Base-by-base conservation (phyloP, 1,140 invertebrate genomes). In the Pseudoatta argentina region DNA sequence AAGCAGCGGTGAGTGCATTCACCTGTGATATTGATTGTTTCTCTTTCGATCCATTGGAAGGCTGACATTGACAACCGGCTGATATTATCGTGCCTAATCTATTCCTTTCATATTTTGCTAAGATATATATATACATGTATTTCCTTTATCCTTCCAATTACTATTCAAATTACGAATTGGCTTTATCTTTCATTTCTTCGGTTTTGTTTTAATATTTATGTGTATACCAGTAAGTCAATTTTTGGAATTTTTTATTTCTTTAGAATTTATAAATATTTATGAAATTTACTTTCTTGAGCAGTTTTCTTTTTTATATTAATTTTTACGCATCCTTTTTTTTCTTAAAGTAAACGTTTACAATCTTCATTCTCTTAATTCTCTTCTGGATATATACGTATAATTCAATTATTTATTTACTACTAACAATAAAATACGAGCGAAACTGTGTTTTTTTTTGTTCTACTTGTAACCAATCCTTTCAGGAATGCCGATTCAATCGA, bases 1-100 rank as follows among this genome's bases (percentile, higher is more conserved):
- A 92, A 91, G 89, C 93, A 93, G 91, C 92, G 92, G 94, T 94
- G 93, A 94, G 94, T 94, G 61, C 55, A 59, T 73, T 69, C 64
- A 69, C 71, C 61, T 85, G 51, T 78, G 63, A 77, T 83, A 83
- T 75, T 69, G 69, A 83, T 83, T 83, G 79, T 83, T 83, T 83
- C 59, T 83, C 24, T 73, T 57, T 82, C 27, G 79, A 83, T 75
- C 69, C 69, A 75, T 27, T 83, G 69, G 69, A 83, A 73, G 55
- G 79, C 79, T 83, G 69, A 75, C n/a, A 75, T 75, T 83, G 79
- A 82, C 14, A 61, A 83, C 81, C 88, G 87, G 69, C 85, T 86
- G 59, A 79, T 61, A 64, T 24, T 39, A 82, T 66, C 44, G 51
- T 63, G 64, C 71, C 88, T 77, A 53, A 48, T 61, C 69, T 55